These are phyloP conservation scores for Prolemur simus DNA, from an alignment of 2,113 vertebrate species.

Conservation along the genomic window DNA sequence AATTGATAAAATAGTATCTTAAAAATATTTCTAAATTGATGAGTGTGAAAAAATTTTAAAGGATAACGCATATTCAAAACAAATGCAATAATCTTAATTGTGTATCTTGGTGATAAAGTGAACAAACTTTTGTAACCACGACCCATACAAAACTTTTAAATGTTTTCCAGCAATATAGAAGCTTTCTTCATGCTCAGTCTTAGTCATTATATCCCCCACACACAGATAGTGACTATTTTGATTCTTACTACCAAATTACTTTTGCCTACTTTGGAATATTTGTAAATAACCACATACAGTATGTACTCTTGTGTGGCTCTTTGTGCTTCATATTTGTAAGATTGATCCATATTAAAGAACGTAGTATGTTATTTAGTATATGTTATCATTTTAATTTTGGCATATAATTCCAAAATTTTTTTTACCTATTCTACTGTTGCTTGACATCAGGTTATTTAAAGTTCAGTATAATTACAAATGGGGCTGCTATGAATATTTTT, in stretches of 20 bases:
- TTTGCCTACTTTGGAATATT: neutral
- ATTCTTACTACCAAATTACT: neutral
- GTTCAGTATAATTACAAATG: neutral
- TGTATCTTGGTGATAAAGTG: neutral
- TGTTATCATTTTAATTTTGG: constrained; percentile 17
- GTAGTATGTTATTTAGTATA: neutral
- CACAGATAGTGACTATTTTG: neutral
- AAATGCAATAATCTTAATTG: neutral
- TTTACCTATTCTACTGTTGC: neutral
- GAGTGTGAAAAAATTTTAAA: neutral
- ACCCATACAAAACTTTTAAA: neutral
- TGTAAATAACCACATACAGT: neutral
- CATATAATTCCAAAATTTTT: neutral
- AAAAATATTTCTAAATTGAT: neutral
- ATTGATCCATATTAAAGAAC: neutral
- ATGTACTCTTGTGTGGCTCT: neutral
- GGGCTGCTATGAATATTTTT: neutral
- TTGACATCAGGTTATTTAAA: neutral
- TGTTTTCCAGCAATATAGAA: neutral
- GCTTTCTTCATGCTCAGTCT: neutral
- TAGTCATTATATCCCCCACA: neutral
- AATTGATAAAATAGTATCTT: neutral
- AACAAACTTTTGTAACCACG: neutral
- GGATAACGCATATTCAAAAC: neutral
- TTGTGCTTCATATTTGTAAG: neutral